Evolutionary conservation across 2,888 invertebrate species (phyloP), one percentile per base, ranked within the genome.

Genomic region (Ischnura elegans): DNA sequence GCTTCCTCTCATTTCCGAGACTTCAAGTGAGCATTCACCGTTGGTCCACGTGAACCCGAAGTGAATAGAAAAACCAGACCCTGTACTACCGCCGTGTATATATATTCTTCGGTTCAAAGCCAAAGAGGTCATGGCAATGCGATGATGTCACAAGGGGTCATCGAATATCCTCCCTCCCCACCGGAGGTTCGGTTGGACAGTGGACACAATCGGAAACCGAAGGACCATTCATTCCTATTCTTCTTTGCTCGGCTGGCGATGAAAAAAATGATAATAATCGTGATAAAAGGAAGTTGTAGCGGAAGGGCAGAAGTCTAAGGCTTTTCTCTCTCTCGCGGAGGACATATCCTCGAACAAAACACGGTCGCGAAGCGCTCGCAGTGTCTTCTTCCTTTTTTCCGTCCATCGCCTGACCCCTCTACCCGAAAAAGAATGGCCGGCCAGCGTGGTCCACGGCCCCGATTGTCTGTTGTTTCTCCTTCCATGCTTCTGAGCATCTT

Each of bases 211-310:
- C 76, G 76, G 76, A 36, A 13, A 29, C 76, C 76, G 16, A 36
- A 76, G 76, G 76, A 25, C 76, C 76, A 36, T 76, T 76, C 76
- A 76, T 76, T 76, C 76, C 76, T 36, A 76, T 76, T 76, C 76
- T 76, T 76, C 29, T 8, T 19, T 21, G n/a, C 29, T 29, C 76
- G 51, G 51, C 0, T 19, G 51, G 2, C 16, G 19, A 19, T 19
- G 51, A 13, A 76, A 76, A 76, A 76, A 76, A 76, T 76, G 36
- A 76, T 76, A 76, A 76, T 36, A 76, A 36, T 76, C 29, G 36
- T 36, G 25, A 36, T 36, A 76, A 76, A 76, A 76, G 76, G 29
- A 76, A 76, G n/a, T n/a, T n/a, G n/a, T n/a, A n/a, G n/a, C 13
- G 25, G 51, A 19, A 36, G 36, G 25, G 36, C 76, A 36, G 76